A percentile compares a stretch with the other conserved stretches of the same genome.
phyloP scores from a whole-genome alignment of 1,140 invertebrate species.

The Drosophila yakuba region DNA sequence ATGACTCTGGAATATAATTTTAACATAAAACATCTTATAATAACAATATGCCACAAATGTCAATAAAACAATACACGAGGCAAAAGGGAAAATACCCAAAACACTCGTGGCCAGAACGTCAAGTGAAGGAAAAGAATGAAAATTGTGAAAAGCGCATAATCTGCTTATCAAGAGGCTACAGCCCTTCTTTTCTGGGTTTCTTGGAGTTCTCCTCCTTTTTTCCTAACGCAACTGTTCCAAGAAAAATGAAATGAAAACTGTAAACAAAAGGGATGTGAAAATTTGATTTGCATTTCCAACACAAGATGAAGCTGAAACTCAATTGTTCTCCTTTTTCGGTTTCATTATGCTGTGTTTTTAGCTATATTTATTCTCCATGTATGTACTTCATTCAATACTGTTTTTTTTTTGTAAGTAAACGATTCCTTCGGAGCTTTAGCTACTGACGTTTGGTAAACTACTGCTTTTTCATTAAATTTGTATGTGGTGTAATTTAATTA shows the following conservation, averaged over 20 bases:
- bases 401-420: background rate
- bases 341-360: slow-evolving; percentile 12
- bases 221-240: slow-evolving; percentile 9
- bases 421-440: background rate
- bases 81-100: slow-evolving; percentile 41
- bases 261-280: slow-evolving; percentile 64
- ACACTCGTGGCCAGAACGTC: slow-evolving; percentile 15
- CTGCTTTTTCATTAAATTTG: background rate
- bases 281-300: slow-evolving; percentile 68
- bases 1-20: slow-evolving; percentile 4
- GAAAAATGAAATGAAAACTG: slow-evolving; percentile 47
- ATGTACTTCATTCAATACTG: background rate
- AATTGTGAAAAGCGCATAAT: slow-evolving; percentile 63
- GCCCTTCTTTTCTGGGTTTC: slow-evolving; percentile 10
- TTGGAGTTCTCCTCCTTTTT: background rate
- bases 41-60: slow-evolving; percentile 69
- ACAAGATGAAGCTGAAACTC: slow-evolving; percentile 55
- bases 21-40: background rate
- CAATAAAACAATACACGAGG: slow-evolving; percentile 43
- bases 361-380: background rate
- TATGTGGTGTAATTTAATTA: too few relatives aligned
- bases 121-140: slow-evolving; percentile 45
- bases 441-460: background rate
- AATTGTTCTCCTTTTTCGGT: slow-evolving; percentile 26
- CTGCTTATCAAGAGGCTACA: slow-evolving; percentile 69